Conservation (phyloP, 2,113 vertebrate genomes). For the Vanacampus margaritifer region DNA sequence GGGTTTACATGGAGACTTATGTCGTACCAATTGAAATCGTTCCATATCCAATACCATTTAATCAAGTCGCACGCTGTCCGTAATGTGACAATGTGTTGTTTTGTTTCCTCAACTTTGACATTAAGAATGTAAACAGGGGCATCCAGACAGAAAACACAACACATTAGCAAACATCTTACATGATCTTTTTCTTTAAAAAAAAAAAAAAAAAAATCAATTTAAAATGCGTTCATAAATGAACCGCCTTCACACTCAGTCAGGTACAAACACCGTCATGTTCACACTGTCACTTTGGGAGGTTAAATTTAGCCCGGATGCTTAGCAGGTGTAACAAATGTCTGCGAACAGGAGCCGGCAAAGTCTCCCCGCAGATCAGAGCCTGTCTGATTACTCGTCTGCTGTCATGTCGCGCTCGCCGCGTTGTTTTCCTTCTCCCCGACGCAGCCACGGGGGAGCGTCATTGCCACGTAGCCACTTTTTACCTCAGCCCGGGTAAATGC, state of each 20-base stretch:
- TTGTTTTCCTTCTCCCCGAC: slow-evolving; percentile 36
- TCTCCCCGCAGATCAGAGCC: slow-evolving; percentile 57
- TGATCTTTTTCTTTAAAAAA: background rate
- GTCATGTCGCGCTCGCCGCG: slow-evolving; percentile 55
- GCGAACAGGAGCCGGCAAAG: slow-evolving; percentile 51
- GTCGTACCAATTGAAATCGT: too few species aligned
- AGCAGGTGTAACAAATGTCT: slow-evolving; percentile 61
- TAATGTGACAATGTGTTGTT: background rate
- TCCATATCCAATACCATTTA: background rate
- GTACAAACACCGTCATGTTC: slow-evolving; percentile 42
- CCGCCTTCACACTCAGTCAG: slow-evolving; percentile 14
- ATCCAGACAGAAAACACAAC: too few species aligned
- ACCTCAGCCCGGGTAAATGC: background rate
- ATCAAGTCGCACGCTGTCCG: background rate
- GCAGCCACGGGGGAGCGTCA: slow-evolving; percentile 41
- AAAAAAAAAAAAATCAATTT: slow-evolving; percentile 9
- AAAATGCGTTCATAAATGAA: slow-evolving; percentile 20
- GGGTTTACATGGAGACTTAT: too few species aligned
- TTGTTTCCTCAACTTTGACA: background rate
- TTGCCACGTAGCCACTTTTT: slow-evolving; percentile 27
- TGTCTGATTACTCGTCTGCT: slow-evolving; percentile 64
- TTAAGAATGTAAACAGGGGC: background rate
- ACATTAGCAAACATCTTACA: slow-evolving; percentile 22
- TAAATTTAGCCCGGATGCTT: slow-evolving; percentile 65
- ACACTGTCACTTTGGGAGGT: slow-evolving; percentile 49